These are phyloP conservation scores for Andrena flavipes DNA, from an alignment of 2,888 invertebrate genomes.

Conservation along the genomic window DNA sequence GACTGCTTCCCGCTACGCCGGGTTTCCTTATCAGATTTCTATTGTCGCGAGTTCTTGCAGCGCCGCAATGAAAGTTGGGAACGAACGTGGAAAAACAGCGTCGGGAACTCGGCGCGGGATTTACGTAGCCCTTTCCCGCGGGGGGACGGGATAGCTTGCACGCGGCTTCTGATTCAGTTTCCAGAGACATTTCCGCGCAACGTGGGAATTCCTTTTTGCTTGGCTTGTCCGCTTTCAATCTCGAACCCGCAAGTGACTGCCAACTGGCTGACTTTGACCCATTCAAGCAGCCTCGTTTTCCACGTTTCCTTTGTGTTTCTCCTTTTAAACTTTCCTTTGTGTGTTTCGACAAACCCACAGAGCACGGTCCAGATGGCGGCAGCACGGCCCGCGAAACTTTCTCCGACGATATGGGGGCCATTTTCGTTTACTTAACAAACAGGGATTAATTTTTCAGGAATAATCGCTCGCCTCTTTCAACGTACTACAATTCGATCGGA, in stretches of 20 bases:
- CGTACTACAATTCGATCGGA: too few relatives aligned
- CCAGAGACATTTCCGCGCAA: constrained; percentile 8
- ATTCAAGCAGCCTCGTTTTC: constrained; percentile 5
- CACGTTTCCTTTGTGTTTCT: constrained; percentile 11
- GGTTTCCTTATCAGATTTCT: constrained; percentile 19
- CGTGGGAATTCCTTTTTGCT: constrained; percentile 8
- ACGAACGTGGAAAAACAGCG: not conserved
- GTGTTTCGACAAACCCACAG: too few relatives aligned
- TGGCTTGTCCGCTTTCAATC: constrained; percentile 16
- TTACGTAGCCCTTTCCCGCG: not conserved
- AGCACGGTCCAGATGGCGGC: too few relatives aligned
- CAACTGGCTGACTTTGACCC: constrained; percentile 21
- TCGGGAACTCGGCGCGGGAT: not conserved
- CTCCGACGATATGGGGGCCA: not conserved
- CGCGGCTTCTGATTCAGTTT: constrained; percentile 3
- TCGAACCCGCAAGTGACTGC: constrained; percentile 8
- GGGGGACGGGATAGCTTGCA: not conserved
- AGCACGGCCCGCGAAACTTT: not conserved
- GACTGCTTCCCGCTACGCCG: not conserved
- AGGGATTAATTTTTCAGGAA: constrained; percentile 24
- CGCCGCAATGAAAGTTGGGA: not conserved
- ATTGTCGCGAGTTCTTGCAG: not conserved
- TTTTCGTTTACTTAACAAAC: constrained; percentile 20
- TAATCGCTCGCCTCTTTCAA: not conserved
- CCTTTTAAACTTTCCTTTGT: not conserved